A percentile compares a stretch with the other conserved stretches of the same genome.
phyloP scores from a whole-genome alignment of 2,797 vertebrate genomes.

The Phoebastria nigripes region DNA sequence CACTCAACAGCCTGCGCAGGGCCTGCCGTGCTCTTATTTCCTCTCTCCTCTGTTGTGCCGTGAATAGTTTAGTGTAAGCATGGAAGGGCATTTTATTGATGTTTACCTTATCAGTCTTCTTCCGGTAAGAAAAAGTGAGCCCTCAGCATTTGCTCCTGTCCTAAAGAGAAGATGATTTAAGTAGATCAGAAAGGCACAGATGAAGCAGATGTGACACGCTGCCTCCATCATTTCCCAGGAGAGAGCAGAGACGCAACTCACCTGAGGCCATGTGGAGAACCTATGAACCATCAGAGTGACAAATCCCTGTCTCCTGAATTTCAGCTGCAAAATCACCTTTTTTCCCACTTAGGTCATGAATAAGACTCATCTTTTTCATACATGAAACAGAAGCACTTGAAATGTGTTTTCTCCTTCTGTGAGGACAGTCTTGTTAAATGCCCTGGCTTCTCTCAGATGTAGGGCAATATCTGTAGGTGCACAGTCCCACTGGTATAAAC shows the following conservation, averaged over 20 bases:
- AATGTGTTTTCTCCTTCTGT: neutral
- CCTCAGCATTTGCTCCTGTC: neutral
- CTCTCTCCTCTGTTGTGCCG: neutral
- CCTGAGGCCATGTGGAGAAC: neutral
- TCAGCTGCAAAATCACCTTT: neutral
- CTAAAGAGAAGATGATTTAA: neutral
- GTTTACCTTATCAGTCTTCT: neutral
- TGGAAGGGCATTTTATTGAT: neutral
- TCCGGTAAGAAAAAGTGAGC: neutral
- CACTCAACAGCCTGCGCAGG: neutral
- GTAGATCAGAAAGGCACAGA: neutral
- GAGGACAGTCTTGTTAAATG: neutral
- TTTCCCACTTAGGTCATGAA: neutral
- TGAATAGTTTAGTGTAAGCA: neutral
- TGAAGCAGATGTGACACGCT: neutral
- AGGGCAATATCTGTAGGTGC: neutral
- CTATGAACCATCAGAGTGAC: neutral
- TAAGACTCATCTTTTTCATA: neutral
- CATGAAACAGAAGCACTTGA: neutral
- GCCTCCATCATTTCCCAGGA: neutral
- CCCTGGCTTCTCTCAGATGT: slow-evolving; percentile 5
- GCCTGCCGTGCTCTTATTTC: neutral
- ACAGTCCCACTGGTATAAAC: neutral
- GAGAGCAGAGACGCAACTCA: neutral
- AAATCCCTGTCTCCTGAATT: neutral